A percentile compares a stretch with the other conserved stretches of the same genome.
Conservation (phyloP, 2,888 invertebrate genomes). For the Anthoptus insignis region DNA sequence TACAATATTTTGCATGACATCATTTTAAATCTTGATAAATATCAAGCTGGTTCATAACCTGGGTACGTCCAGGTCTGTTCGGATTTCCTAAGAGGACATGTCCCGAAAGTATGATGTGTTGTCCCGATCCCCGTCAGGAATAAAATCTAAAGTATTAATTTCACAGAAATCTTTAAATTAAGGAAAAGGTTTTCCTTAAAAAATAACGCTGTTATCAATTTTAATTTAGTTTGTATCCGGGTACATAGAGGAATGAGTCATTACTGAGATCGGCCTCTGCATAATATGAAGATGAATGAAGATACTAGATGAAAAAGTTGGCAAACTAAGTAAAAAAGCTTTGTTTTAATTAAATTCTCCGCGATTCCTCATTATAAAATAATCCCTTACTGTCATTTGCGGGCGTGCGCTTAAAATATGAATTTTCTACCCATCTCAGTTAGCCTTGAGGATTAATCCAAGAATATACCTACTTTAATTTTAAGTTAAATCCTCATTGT, state of each 20-base stretch:
- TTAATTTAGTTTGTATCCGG: neutral
- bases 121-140: too few species aligned
- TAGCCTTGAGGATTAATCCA: neutral
- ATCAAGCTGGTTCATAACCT: too few species aligned
- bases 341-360: slow-evolving; percentile 8
- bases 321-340: slow-evolving; percentile 4
- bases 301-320: neutral
- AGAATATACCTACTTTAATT: neutral
- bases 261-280: neutral
- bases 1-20: too few species aligned
- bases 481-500: slow-evolving; percentile 5
- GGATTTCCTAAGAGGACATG: too few species aligned
- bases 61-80: too few species aligned
- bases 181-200: neutral
- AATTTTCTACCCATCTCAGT: neutral
- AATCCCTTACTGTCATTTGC: slow-evolving; percentile 10
- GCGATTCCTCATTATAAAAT: slow-evolving; percentile 6
- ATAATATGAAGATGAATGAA: neutral
- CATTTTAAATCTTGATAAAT: too few species aligned
- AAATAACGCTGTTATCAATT: neutral
- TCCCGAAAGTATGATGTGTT: too few species aligned
- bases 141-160: too few species aligned
- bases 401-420: slow-evolving; percentile 9
- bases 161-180: too few species aligned
- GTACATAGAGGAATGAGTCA: neutral